Percentiles rank a stretch among this genome's conserved stretches.
Evolutionary conservation across 2,113 vertebrate species (phyloP).

Genomic region (Pantherophis guttatus): DNA sequence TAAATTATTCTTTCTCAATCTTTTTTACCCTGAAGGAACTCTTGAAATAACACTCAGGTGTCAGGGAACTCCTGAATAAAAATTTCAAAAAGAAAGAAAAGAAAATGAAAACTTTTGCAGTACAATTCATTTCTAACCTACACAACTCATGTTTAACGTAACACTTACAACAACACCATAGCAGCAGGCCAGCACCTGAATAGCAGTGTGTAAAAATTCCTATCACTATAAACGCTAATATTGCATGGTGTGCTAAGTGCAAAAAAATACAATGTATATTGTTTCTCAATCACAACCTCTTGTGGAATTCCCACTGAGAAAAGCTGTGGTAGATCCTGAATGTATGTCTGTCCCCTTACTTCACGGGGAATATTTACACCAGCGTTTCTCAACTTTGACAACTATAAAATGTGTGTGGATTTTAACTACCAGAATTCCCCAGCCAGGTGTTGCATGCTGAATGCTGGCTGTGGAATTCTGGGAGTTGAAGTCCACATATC

Average conservation of each 20-base stretch:
- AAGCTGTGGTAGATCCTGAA: background rate
- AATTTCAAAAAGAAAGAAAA: background rate
- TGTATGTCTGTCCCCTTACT: background rate
- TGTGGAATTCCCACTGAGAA: background rate
- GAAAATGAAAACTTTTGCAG: background rate
- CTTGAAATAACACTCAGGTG: background rate
- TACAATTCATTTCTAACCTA: background rate
- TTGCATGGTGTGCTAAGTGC: background rate
- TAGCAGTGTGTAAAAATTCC: background rate
- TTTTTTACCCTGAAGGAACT: background rate
- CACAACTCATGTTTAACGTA: background rate
- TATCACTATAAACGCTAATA: background rate
- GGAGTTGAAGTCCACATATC: background rate
- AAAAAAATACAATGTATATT: background rate
- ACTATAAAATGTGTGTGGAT: background rate
- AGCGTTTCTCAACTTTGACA: background rate
- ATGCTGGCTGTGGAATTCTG: background rate
- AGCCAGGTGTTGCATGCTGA: background rate
- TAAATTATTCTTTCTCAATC: background rate
- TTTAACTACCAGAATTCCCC: background rate
- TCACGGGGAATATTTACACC: background rate
- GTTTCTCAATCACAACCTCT: background rate
- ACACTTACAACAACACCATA: background rate
- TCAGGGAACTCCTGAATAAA: background rate
- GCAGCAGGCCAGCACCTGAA: background rate